Conservation (phyloP, 2,888 invertebrate genomes). For the Saturnia japonica region DNA sequence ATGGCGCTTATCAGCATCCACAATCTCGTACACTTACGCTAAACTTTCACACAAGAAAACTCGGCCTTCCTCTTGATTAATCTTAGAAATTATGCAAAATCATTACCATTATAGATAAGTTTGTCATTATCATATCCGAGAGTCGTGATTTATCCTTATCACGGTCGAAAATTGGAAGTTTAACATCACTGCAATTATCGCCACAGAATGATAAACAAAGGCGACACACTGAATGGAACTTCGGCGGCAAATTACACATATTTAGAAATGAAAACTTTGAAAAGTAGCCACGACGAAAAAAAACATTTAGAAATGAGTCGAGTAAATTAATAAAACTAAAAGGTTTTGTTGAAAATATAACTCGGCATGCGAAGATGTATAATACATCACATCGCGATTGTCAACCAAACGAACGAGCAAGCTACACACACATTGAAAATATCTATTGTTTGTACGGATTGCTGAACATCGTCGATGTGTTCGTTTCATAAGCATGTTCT, state of each 20-base stretch:
- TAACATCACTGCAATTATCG: constrained; percentile 87
- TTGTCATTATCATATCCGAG: constrained; percentile 88
- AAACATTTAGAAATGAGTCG: constrained; percentile 80
- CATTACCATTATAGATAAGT: constrained; percentile 90
- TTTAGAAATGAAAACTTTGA: constrained; percentile 83
- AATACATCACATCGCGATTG: constrained; percentile 82
- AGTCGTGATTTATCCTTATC: constrained; percentile 86
- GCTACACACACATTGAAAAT: constrained; percentile 73
- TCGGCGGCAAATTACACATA: constrained; percentile 96
- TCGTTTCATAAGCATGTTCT: constrained; percentile 58
- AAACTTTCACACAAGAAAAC: constrained; percentile 81
- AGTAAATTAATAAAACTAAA: constrained; percentile 77
- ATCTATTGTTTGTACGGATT: constrained; percentile 74
- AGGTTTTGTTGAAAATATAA: constrained; percentile 78
- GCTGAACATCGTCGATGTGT: constrained; percentile 63
- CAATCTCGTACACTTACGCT: constrained; percentile 79
- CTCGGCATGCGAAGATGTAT: constrained; percentile 81
- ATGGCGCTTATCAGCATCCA: constrained; percentile 83
- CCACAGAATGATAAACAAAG: constrained; percentile 93
- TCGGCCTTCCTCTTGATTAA: constrained; percentile 50
- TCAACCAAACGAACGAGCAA: constrained; percentile 80
- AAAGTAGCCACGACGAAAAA: constrained; percentile 77
- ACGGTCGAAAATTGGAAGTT: constrained; percentile 89
- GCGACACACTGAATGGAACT: constrained; percentile 96
- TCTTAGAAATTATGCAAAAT: constrained; percentile 53